These are phyloP conservation scores for Centruroides sculpturatus DNA, from an alignment of 1,140 invertebrate species.

Conservation along the genomic window DNA sequence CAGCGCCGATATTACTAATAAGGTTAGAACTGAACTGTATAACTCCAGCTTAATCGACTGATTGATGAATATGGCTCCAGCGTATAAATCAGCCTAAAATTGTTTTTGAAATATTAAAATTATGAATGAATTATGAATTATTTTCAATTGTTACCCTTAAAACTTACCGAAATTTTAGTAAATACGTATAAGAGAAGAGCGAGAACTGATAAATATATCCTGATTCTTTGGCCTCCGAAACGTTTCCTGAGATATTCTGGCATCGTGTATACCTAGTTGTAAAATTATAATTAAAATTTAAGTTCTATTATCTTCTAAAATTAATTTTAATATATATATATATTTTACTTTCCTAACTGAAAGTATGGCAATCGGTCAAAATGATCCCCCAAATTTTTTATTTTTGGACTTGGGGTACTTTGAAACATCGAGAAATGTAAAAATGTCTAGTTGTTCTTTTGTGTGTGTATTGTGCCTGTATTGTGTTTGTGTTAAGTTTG, in stretches of 20 bases:
- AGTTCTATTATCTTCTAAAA: too few relatives aligned
- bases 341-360: too few relatives aligned
- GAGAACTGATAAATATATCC: slow-evolving; percentile 38
- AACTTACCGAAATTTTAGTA: slow-evolving; percentile 42
- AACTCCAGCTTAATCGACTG: slow-evolving; percentile 35
- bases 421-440: too few relatives aligned
- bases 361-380: too few relatives aligned
- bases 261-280: slow-evolving; percentile 37
- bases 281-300: too few relatives aligned
- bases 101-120: background rate
- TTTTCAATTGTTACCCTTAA: background rate
- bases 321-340: too few relatives aligned
- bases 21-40: slow-evolving; percentile 30
- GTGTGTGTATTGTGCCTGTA: too few relatives aligned
- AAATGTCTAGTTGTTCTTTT: too few relatives aligned
- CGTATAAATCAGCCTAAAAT: slow-evolving; percentile 32
- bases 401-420: too few relatives aligned
- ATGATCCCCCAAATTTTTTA: too few relatives aligned
- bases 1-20: slow-evolving; percentile 33
- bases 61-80: slow-evolving; percentile 38
- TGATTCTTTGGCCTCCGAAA: slow-evolving; percentile 40
- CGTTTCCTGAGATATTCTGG: slow-evolving; percentile 41
- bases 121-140: background rate
- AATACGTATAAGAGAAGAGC: slow-evolving; percentile 41
- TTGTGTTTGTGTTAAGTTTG: too few relatives aligned